Evolutionary conservation across 2,888 invertebrate species (phyloP), one percentile per base, ranked within the genome.

Genomic region (Ophraella communa): DNA sequence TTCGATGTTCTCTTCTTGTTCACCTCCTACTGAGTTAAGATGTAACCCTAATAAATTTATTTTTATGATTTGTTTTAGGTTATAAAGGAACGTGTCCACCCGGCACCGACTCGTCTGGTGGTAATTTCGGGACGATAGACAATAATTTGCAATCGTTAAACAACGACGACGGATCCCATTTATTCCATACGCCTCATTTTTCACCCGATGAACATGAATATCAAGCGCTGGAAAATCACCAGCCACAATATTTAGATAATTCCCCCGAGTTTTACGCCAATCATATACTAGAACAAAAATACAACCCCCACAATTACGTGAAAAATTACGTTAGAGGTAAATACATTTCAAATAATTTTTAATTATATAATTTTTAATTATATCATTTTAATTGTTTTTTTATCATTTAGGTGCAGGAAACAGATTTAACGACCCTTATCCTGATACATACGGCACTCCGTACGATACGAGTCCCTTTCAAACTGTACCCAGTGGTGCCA

Each of bases 251-350:
- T 54, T 89, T 88, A 83, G 92, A 89, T 81, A 89, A 84, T 83
- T 91, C 88, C 51, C 87, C 88, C 3, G 89, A 92, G 82, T 92
- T 92, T 82, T 93, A 93, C 81, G 86, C 89, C 73, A 83, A 82
- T 71, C 84, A 82, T 71, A 80, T 85, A 61, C 67, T 81, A 65
- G 82, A 82, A 79, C 87, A 88, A 77, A 92, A 92, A 81, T 92
- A 90, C 82, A 89, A 91, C 78, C 88, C 88, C 56, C 80, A 80
- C 64, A 85, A 87, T 68, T 89, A 89, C 80, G 87, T 87, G 78
- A 91, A 91, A 83, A 88, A 86, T 76, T 91, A 90, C 81, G 86
- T 88, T 64, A 86, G 91, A 87, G 87, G 91, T 90, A 72, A 85
- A 84, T 62, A 3, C 30, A 33, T 58, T 8, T 14, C 10, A 8